Percentiles rank a stretch among this genome's conserved stretches.
These are phyloP conservation scores for Halisarca cf. caerulea DNA, from an alignment of 37 sponge, comb jelly and placozoan genomes.

Conservation along the genomic window DNA sequence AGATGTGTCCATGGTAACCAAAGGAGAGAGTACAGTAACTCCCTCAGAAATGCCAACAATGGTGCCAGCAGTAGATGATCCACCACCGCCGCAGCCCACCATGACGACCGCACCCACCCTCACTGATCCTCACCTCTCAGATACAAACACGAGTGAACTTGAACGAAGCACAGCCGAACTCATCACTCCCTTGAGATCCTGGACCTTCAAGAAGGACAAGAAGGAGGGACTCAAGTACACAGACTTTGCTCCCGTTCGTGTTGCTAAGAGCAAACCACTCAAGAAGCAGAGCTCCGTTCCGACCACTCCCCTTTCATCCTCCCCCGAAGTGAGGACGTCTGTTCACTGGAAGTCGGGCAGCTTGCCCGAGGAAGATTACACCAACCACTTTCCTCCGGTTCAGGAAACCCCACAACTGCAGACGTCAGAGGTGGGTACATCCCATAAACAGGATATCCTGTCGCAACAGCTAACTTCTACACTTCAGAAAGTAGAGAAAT, in stretches of 20 bases:
- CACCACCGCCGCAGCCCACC: not conserved
- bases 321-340: not conserved
- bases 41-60: not conserved
- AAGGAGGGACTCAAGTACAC: conserved; percentile 14
- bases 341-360: not conserved
- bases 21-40: not conserved
- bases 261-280: not conserved
- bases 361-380: not conserved
- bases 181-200: conserved; percentile 11
- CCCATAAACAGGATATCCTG: not conserved
- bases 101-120: not conserved
- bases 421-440: too few species aligned
- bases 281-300: not conserved
- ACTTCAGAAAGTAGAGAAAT: not conserved
- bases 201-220: conserved; percentile 10
- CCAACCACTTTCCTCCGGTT: too few species aligned
- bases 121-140: not conserved
- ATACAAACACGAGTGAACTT: not conserved
- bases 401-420: too few species aligned
- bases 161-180: conserved; percentile 4
- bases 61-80: not conserved
- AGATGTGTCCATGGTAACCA: too few species aligned
- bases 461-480: not conserved
- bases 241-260: conserved; percentile 8
- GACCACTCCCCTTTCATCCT: not conserved